Percentiles rank a stretch among this genome's conserved stretches.
phyloP scores from a whole-genome alignment of 2,888 invertebrate species.

The Oligia strigilis region DNA sequence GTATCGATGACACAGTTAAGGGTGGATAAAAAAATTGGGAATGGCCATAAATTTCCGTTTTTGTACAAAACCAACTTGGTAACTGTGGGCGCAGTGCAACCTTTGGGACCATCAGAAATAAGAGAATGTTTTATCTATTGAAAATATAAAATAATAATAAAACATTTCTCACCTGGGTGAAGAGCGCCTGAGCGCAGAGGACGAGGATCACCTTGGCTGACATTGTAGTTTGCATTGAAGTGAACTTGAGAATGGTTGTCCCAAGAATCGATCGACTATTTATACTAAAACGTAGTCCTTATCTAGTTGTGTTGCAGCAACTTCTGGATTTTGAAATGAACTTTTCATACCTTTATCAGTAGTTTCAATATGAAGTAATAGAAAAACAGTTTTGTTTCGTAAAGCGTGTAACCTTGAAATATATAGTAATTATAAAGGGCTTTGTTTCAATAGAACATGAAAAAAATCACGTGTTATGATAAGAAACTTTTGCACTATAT shows the following conservation, averaged over 20 bases:
- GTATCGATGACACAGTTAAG: no score
- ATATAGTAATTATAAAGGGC: not conserved
- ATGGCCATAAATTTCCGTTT: no score
- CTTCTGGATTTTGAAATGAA: not conserved
- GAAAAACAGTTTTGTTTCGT: slow-evolving; percentile 8
- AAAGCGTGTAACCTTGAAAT: not conserved
- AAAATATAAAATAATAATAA: no score
- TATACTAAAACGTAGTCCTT: no score
- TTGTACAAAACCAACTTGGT: no score
- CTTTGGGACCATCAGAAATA: no score
- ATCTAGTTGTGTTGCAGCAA: slow-evolving; percentile 10
- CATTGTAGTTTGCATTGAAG: slow-evolving; percentile 7
- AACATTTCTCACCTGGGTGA: not conserved
- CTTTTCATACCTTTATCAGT: not conserved
- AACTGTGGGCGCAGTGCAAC: no score
- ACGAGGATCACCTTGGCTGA: slow-evolving; percentile 27
- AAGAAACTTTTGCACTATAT: not conserved
- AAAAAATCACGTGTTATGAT: not conserved
- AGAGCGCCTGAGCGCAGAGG: slow-evolving; percentile 21
- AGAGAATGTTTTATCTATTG: no score
- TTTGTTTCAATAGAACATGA: not conserved
- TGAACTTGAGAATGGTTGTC: not conserved
- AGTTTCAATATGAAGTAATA: not conserved
- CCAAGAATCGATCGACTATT: not conserved
- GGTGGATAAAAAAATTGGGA: no score